These are phyloP conservation scores for Crotophaga sulcirostris DNA, from an alignment of 2,113 vertebrate species.

Conservation along the genomic window DNA sequence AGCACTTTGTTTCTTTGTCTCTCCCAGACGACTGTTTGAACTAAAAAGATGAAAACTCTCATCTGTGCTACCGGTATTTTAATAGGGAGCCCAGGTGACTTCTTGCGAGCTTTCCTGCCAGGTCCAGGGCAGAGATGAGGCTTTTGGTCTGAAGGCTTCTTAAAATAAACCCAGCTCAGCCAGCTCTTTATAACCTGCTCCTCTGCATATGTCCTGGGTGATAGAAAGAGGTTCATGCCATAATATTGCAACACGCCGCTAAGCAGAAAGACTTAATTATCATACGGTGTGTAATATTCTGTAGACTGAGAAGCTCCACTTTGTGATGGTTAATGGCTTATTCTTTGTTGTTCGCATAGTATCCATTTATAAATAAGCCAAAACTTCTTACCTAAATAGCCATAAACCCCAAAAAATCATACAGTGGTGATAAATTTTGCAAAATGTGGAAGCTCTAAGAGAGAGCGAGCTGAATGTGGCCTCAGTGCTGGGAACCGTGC, in stretches of 20 bases:
- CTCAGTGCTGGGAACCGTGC: not conserved
- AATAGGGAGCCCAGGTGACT: slow-evolving; percentile 42
- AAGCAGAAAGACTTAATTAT: not conserved
- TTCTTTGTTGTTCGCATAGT: not conserved
- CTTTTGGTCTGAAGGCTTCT: slow-evolving; percentile 44
- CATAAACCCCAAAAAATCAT: not conserved
- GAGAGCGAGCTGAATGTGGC: not conserved
- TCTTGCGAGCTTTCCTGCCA: slow-evolving; percentile 37
- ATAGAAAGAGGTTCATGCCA: not conserved
- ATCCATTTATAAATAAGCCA: not conserved
- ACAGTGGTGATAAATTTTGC: not conserved
- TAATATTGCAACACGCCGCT: not conserved
- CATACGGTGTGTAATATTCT: not conserved
- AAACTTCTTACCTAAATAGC: not conserved
- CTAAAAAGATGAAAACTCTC: slow-evolving; percentile 36
- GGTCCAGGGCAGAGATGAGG: slow-evolving; percentile 12
- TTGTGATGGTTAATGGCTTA: not conserved
- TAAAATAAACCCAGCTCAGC: slow-evolving; percentile 20
- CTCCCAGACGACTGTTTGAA: slow-evolving; percentile 72
- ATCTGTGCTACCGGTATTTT: slow-evolving; percentile 34
- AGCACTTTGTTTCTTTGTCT: slow-evolving; percentile 74
- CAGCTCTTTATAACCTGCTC: slow-evolving; percentile 16
- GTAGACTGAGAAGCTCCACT: not conserved
- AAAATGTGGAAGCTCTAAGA: not conserved
- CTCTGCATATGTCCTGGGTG: not conserved